Evolutionary conservation across 2,113 vertebrate genomes (phyloP), one percentile per base, ranked within the genome.

Genomic region (Tachysurus vachellii): DNA sequence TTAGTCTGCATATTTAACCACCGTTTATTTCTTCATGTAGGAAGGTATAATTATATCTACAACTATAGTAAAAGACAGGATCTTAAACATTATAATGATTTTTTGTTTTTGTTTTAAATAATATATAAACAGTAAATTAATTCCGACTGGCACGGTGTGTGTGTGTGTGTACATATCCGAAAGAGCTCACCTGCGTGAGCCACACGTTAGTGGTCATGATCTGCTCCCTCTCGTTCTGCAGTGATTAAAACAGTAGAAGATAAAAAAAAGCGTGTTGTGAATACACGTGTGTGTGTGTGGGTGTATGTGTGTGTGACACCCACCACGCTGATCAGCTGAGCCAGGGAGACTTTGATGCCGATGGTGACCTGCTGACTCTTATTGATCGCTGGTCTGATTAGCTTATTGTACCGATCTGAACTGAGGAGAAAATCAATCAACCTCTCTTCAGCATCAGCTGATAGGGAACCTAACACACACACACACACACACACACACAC

Each of bases 181-280:
- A 42, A 13, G 14, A 75, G 47, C n/a, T 84, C 91, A 95, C 95
- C 95, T 96, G 95, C 83, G 88, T 95, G 83, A 96, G 93, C 95
- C 95, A 96, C 89, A 96, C 86, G 85, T 96, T 96, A 54, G 95
- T 96, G 0, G 95, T 96, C 95, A 96, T 96, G 57, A 96, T 95
- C 91, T 96, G 95, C 77, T 96, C 95, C 61, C 95, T 91, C 84
- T 96, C 95, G 80, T 96, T 96, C 95, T 96, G 91, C 66, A 82
- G 71, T 85, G 90, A 47, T 21, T 42, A 76, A 64, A 88, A 84
- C 26, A 86, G 53, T 61, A 62, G 14, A 44, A 70, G 50, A 76
- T 11, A 7, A 50, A 85, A 62, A 77, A 53, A 61, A 54, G 5
- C 50, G 21, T 50, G 73, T 71, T 59, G 23, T 82, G 17, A 26